These are phyloP conservation scores for Muscicapa adusta DNA, from an alignment of 2,113 vertebrate genomes.

Conservation along the genomic window DNA sequence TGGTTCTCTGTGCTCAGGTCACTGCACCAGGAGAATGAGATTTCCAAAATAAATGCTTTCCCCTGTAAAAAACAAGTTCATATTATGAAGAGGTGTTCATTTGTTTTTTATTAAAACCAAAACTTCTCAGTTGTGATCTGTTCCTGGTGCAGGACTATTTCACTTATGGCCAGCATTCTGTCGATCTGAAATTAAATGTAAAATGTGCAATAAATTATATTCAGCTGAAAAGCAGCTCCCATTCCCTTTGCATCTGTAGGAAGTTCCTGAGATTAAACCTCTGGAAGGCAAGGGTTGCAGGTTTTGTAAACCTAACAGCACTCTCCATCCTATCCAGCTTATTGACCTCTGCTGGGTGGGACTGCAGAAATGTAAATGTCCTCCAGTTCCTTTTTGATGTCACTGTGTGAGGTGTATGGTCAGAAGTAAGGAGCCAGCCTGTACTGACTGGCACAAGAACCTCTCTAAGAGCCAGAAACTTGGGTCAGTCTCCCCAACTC, in stretches of 20 bases:
- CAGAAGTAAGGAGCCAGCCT: not conserved
- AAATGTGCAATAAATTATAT: constrained; percentile 13
- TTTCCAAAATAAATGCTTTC: not conserved
- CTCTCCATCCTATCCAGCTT: not conserved
- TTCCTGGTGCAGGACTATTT: not conserved
- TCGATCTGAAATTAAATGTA: not conserved
- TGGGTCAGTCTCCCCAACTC: rapidly evolving
- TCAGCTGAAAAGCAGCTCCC: not conserved
- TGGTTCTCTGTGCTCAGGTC: not conserved
- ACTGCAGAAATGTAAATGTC: not conserved
- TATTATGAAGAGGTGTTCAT: not conserved
- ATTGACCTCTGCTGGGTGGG: not conserved
- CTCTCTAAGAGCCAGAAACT: not conserved
- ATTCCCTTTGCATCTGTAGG: not conserved
- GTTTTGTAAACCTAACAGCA: not conserved
- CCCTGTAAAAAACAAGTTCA: not conserved
- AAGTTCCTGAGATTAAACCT: not conserved
- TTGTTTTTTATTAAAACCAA: not conserved
- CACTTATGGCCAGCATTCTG: not conserved
- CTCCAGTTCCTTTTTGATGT: not conserved
- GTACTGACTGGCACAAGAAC: not conserved
- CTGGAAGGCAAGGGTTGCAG: not conserved
- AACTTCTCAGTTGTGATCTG: not conserved
- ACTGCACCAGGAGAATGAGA: not conserved
- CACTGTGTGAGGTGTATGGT: not conserved